These are phyloP conservation scores for Drosophila algonquin DNA, from an alignment of 2,888 invertebrate species.

Conservation along the genomic window DNA sequence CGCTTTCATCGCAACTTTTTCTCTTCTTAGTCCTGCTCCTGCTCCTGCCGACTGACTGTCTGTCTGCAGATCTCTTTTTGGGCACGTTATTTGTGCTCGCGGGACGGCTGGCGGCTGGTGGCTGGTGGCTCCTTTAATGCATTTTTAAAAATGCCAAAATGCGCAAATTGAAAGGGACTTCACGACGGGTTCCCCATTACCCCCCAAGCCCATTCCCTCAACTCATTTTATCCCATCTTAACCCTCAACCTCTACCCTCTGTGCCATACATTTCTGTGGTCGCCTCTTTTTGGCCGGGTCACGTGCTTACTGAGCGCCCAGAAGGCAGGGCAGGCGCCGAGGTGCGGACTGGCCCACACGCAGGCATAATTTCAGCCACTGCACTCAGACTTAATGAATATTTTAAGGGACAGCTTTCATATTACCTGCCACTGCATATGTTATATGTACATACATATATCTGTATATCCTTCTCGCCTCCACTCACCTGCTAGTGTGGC, in stretches of 20 bases:
- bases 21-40: slow-evolving; percentile 2
- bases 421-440: slow-evolving; percentile 43
- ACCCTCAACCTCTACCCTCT: not conserved
- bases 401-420: slow-evolving; percentile 61
- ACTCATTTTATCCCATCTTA: not conserved
- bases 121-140: slow-evolving; percentile 61
- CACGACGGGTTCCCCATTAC: slow-evolving; percentile 11
- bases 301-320: slow-evolving; percentile 55
- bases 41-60: slow-evolving; percentile 7
- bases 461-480: slow-evolving; percentile 9
- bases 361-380: slow-evolving; percentile 74
- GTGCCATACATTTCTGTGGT: slow-evolving; percentile 56
- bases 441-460: slow-evolving; percentile 28
- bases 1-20: slow-evolving; percentile 71
- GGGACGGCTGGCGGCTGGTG: not conserved
- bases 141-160: slow-evolving; percentile 79
- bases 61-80: slow-evolving; percentile 62
- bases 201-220: not conserved
- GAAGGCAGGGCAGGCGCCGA: slow-evolving; percentile 1
- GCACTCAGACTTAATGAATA: slow-evolving; percentile 78
- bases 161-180: slow-evolving; percentile 75
- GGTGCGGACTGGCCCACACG: slow-evolving; percentile 47
- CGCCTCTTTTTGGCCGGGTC: slow-evolving; percentile 44
- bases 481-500: no score
- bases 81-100: slow-evolving; percentile 73